These are phyloP conservation scores for Zaprionus gabonicus DNA, from an alignment of 1,140 invertebrate species.

Conservation along the genomic window DNA sequence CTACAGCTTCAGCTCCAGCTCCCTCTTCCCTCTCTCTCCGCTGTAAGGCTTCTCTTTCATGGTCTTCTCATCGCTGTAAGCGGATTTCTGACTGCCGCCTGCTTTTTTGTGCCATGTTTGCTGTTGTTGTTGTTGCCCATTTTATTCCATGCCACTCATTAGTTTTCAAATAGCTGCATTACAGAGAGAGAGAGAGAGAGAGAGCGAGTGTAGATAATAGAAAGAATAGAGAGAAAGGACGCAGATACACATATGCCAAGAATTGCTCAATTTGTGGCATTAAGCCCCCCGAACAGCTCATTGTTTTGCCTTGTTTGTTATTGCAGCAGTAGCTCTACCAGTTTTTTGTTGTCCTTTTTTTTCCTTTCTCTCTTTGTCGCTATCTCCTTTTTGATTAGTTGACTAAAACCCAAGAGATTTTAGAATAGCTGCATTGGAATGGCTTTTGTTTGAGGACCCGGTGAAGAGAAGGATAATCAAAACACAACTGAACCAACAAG, in stretches of 20 bases:
- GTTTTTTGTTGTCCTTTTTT: conserved; percentile 39
- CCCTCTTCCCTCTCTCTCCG: background rate
- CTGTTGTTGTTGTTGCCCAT: conserved; percentile 56
- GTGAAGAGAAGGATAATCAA: conserved; percentile 2
- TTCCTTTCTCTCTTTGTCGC: background rate
- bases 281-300: conserved; percentile 51
- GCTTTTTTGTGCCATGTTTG: conserved; percentile 62
- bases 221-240: conserved; percentile 22
- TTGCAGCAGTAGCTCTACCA: conserved; percentile 45
- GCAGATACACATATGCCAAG: conserved; percentile 48
- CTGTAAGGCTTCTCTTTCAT: conserved; percentile 4
- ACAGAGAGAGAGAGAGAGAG: conserved; percentile 31
- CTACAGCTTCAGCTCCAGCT: background rate
- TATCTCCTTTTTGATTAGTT: conserved; percentile 21
- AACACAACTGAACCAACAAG: conserved; percentile 36
- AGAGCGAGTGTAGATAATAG: background rate
- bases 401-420: conserved; percentile 26
- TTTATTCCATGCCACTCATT: conserved; percentile 66
- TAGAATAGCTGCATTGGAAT: conserved; percentile 10
- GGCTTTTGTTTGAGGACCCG: conserved; percentile 9
- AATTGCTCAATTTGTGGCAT: conserved; percentile 80
- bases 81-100: conserved; percentile 72
- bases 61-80: conserved; percentile 59
- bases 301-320: conserved; percentile 57
- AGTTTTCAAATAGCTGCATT: conserved; percentile 80